Conservation (phyloP, 2,888 invertebrate species). For the Megastigmus dorsalis region DNA sequence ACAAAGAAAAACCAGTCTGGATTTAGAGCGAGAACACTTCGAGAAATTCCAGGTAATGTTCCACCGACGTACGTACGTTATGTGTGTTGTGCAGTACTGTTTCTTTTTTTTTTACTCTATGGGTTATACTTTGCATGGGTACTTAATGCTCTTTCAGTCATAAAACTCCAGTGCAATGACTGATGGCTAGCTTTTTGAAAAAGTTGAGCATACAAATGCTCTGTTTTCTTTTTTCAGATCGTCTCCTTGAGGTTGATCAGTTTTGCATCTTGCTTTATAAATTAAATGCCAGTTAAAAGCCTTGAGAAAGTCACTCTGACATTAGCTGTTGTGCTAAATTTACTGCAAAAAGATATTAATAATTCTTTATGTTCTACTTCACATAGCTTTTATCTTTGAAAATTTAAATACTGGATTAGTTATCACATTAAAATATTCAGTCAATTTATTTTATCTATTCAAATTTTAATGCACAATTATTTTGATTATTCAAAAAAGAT, state of each 20-base stretch:
- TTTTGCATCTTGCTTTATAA: slow-evolving; percentile 15
- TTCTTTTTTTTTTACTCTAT: slow-evolving; percentile 1
- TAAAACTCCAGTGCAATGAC: slow-evolving; percentile 8
- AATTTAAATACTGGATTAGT: background rate
- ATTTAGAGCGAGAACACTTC: slow-evolving; percentile 87
- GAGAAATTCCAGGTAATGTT: slow-evolving; percentile 85
- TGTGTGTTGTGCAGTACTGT: background rate
- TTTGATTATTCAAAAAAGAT: background rate
- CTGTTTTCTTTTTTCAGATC: background rate
- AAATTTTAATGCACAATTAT: background rate
- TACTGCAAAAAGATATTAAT: slow-evolving; percentile 2
- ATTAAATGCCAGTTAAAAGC: background rate
- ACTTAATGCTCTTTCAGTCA: background rate
- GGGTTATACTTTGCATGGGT: slow-evolving; percentile 22
- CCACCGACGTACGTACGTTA: background rate
- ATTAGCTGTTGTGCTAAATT: background rate
- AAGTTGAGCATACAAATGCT: background rate
- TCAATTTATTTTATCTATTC: background rate
- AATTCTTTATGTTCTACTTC: background rate
- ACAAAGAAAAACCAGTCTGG: slow-evolving; percentile 84
- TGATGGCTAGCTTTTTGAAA: background rate
- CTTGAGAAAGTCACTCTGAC: background rate
- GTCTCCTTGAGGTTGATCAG: background rate
- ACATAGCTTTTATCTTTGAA: background rate
- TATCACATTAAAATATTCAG: background rate